Conservation (phyloP, 2,888 invertebrate genomes). For the Drosophila barbarae region DNA sequence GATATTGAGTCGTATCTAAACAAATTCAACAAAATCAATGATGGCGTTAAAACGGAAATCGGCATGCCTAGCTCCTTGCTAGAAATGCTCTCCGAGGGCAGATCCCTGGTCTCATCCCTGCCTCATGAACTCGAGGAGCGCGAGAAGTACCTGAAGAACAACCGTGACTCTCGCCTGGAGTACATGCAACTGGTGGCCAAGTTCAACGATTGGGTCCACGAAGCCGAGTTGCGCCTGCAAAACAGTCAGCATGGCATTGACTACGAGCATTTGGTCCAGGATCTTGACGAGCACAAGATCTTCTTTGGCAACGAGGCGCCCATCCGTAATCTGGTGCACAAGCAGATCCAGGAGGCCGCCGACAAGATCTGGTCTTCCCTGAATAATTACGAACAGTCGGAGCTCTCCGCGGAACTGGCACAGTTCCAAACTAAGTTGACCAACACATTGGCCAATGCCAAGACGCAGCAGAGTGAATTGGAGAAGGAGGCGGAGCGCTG, state of each 20-base stretch:
- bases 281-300: conserved; percentile 92
- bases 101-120: conserved; percentile 87
- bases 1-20: conserved; percentile 87
- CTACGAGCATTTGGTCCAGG: conserved; percentile 89
- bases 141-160: conserved; percentile 88
- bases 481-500: conserved; percentile 92
- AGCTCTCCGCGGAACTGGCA: conserved; percentile 89
- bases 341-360: conserved; percentile 89
- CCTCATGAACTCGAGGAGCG: conserved; percentile 91
- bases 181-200: conserved; percentile 88
- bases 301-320: conserved; percentile 90
- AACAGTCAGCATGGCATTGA: conserved; percentile 92
- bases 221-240: conserved; percentile 88
- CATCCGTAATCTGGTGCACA: conserved; percentile 89
- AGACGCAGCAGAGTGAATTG: conserved; percentile 87
- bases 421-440: conserved; percentile 89
- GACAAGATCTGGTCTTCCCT: conserved; percentile 94
- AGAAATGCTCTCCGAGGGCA: conserved; percentile 92
- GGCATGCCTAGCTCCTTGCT: conserved; percentile 89
- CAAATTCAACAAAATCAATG: conserved; percentile 85
- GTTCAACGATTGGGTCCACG: conserved; percentile 90
- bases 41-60: conserved; percentile 86
- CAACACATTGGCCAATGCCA: conserved; percentile 90
- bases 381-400: conserved; percentile 89
- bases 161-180: conserved; percentile 87